Evolutionary conservation across 2,888 invertebrate species (phyloP), one percentile per base, ranked within the genome.

Genomic region (Rhyacophila evoluta): DNA sequence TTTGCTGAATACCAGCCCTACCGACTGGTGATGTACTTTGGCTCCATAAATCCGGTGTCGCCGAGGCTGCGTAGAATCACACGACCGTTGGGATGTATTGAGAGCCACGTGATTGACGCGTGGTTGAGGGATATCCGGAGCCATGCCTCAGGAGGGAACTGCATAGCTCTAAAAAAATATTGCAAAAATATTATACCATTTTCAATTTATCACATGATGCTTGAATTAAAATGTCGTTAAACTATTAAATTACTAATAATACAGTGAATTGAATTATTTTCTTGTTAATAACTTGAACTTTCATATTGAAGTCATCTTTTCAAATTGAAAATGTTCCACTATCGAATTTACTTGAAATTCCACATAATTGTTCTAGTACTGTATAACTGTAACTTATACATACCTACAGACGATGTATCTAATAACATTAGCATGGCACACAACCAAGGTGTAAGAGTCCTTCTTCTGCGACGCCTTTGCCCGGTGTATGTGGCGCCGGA

Each of bases 371-470:
- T n/a, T n/a, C n/a, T n/a, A n/a, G n/a, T n/a, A n/a, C n/a, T n/a
- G n/a, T n/a, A n/a, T n/a, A n/a, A n/a, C n/a, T n/a, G n/a, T n/a
- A n/a, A n/a, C n/a, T n/a, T n/a, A n/a, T n/a, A n/a, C 88, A 89
- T 85, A 95, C 95, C 95, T 92, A 91, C 97, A 97, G n/a, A 96
- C 93, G 85, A 96, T 96, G 87, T 97, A 99, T 68, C 98, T 91
- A 84, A 99, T 99, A 25, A 99, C 99, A 87, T 99, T 99, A 2
- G 97, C 98, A 87, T 99, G 99, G 84, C 99, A 99, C 1, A 99
- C 98, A 75, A 99, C 89, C 55, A 99, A 86, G 37, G 98, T 98
- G 86, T 95, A 97, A 0, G 94, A 92, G 86, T 98, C 97, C 67
- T 93, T 89, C 1, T 92, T 90, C 87, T 99, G 98, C 0, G 91